These are phyloP conservation scores for Xiphophorus hellerii DNA, from an alignment of 2,113 vertebrate genomes.

Conservation along the genomic window DNA sequence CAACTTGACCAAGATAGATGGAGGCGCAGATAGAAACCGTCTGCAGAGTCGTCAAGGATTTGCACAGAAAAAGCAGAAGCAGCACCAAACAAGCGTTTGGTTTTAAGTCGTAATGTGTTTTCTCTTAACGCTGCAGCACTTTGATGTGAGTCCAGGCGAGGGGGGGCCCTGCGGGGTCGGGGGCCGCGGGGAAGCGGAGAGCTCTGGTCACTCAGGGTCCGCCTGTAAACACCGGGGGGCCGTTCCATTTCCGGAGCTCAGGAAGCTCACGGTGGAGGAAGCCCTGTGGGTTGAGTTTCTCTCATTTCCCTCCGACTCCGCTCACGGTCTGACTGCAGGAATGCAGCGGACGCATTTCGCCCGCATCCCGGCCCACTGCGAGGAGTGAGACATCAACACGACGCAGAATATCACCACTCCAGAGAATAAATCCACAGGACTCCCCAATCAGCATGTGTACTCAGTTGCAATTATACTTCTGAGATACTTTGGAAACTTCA, in stretches of 20 bases:
- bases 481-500: conserved; percentile 68
- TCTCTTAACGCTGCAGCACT: conserved; percentile 51
- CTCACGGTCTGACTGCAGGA: conserved; percentile 70
- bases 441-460: conserved; percentile 46
- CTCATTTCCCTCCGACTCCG: conserved; percentile 74
- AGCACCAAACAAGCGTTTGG: neutral
- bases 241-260: conserved; percentile 73
- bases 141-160: conserved; percentile 52
- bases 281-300: conserved; percentile 67
- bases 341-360: conserved; percentile 57
- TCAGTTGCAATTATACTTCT: conserved; percentile 61
- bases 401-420: conserved; percentile 5
- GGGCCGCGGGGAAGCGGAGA: conserved; percentile 43
- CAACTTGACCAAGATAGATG: conserved; percentile 55
- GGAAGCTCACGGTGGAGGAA: conserved; percentile 68
- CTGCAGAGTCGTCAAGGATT: conserved; percentile 11
- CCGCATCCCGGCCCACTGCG: conserved; percentile 39
- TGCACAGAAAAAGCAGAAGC: conserved; percentile 9
- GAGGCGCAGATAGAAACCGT: conserved; percentile 44
- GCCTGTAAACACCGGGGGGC: conserved; percentile 55
- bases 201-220: conserved; percentile 52
- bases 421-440: conserved; percentile 31
- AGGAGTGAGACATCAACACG: conserved; percentile 44
- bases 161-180: conserved; percentile 16
- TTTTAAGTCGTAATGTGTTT: conserved; percentile 55